Evolutionary conservation across 2,113 vertebrate species (phyloP).

Genomic region (Archocentrus centrarchus): DNA sequence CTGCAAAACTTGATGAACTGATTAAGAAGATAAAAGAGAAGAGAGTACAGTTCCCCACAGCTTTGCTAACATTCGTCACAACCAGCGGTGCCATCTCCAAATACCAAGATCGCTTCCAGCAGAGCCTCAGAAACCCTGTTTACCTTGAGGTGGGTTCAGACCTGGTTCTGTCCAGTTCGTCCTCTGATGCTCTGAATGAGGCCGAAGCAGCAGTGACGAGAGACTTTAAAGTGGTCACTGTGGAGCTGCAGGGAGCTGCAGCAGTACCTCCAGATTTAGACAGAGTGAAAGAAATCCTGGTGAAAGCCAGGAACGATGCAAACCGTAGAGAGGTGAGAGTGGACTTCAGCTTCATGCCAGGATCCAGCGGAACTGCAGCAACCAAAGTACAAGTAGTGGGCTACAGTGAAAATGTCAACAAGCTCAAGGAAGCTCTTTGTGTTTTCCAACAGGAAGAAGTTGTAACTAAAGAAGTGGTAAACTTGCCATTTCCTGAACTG

Average conservation of each 20-base stretch:
- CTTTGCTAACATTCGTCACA: slow-evolving; percentile 48
- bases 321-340: slow-evolving; percentile 47
- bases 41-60: slow-evolving; percentile 3
- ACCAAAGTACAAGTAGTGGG: slow-evolving; percentile 59
- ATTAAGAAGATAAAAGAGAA: slow-evolving; percentile 35
- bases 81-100: slow-evolving; percentile 38
- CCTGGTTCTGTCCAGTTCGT: slow-evolving; percentile 66
- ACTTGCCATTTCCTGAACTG: slow-evolving; percentile 49
- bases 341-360: slow-evolving; percentile 45
- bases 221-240: slow-evolving; percentile 44
- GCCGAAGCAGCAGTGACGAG: slow-evolving; percentile 33
- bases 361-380: not conserved
- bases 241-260: slow-evolving; percentile 40
- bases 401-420: slow-evolving; percentile 52
- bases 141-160: slow-evolving; percentile 43
- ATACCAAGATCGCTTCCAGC: slow-evolving; percentile 56
- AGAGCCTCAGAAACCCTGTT: slow-evolving; percentile 60
- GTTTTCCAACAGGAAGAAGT: slow-evolving; percentile 55
- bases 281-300: slow-evolving; percentile 56
- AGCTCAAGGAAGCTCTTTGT: slow-evolving; percentile 50
- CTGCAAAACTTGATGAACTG: slow-evolving; percentile 17
- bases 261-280: slow-evolving; percentile 30
- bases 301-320: not conserved
- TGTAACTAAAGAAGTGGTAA: slow-evolving; percentile 11
- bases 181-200: slow-evolving; percentile 59